Conservation (phyloP, 2,888 invertebrate species). For the Eupithecia abbreviata region DNA sequence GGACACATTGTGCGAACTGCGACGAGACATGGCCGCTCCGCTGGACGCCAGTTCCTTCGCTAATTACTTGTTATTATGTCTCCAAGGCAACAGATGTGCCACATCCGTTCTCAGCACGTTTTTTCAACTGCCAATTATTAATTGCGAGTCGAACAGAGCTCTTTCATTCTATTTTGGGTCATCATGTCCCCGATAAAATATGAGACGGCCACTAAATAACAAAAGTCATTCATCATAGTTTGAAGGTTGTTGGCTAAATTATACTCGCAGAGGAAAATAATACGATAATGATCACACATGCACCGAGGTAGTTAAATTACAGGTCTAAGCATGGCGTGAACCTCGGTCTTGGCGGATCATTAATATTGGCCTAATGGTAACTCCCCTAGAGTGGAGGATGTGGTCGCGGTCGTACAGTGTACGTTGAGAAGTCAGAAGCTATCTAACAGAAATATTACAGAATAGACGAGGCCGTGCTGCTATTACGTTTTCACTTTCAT, state of each 20-base stretch:
- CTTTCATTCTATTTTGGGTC: constrained; percentile 43
- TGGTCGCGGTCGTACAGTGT: constrained; percentile 10
- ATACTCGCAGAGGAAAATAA: constrained; percentile 53
- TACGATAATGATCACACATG: constrained; percentile 37
- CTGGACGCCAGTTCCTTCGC: constrained; percentile 66
- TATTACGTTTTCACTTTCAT: constrained; percentile 75
- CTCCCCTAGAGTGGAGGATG: constrained; percentile 23
- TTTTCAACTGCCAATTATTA: constrained; percentile 54
- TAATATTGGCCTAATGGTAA: constrained; percentile 25
- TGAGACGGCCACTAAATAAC: constrained; percentile 30
- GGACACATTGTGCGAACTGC: constrained; percentile 80
- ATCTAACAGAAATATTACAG: constrained; percentile 48
- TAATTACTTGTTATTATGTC: constrained; percentile 81
- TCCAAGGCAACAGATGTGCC: constrained; percentile 78
- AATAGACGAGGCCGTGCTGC: constrained; percentile 48
- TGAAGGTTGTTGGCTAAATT: constrained; percentile 54
- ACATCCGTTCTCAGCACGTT: constrained; percentile 72
- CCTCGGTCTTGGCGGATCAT: constrained; percentile 17
- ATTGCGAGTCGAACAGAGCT: constrained; percentile 39
- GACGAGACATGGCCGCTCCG: constrained; percentile 44
- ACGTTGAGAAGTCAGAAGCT: background rate
- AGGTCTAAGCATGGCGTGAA: constrained; percentile 22
- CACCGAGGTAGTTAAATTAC: constrained; percentile 39
- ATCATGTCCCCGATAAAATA: constrained; percentile 38
- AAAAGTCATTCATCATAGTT: constrained; percentile 51